Evolutionary conservation across 1,140 invertebrate species (phyloP).

Genomic region (Heterodera schachtii): DNA sequence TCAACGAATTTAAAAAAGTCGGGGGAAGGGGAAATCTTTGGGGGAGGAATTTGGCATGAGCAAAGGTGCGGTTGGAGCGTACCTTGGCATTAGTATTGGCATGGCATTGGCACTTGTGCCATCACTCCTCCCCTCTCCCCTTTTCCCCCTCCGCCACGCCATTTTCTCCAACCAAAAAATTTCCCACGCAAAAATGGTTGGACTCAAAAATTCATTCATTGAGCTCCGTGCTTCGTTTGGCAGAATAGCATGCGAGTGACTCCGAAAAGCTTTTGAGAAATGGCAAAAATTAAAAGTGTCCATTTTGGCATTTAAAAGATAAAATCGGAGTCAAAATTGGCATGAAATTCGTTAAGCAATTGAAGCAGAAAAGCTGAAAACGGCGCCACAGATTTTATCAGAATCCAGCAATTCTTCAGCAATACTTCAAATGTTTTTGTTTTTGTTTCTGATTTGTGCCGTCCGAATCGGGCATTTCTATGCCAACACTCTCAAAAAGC

Average conservation of each 20-base stretch:
- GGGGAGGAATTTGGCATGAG: not conserved
- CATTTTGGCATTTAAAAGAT: too few species aligned
- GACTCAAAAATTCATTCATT: not conserved
- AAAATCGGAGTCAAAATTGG: too few species aligned
- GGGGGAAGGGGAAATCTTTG: not conserved
- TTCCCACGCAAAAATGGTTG: not conserved
- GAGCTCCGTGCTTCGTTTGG: not conserved
- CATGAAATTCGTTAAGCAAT: too few species aligned
- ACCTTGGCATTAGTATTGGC: not conserved
- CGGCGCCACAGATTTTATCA: too few species aligned
- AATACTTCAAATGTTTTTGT: not conserved
- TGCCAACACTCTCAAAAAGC: not conserved
- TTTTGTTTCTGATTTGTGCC: not conserved
- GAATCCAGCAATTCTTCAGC: too few species aligned
- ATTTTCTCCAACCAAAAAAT: not conserved
- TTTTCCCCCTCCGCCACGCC: not conserved
- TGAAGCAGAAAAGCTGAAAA: too few species aligned
- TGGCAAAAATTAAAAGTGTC: not conserved
- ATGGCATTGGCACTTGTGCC: not conserved
- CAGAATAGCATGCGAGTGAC: not conserved
- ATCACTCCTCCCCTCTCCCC: too few species aligned
- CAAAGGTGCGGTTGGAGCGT: too few species aligned
- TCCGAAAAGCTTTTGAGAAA: not conserved
- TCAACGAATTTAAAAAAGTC: not conserved
- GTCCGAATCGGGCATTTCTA: not conserved